These are phyloP conservation scores for Trimorus sp. DNA, from an alignment of 2,888 invertebrate genomes.

Conservation along the genomic window DNA sequence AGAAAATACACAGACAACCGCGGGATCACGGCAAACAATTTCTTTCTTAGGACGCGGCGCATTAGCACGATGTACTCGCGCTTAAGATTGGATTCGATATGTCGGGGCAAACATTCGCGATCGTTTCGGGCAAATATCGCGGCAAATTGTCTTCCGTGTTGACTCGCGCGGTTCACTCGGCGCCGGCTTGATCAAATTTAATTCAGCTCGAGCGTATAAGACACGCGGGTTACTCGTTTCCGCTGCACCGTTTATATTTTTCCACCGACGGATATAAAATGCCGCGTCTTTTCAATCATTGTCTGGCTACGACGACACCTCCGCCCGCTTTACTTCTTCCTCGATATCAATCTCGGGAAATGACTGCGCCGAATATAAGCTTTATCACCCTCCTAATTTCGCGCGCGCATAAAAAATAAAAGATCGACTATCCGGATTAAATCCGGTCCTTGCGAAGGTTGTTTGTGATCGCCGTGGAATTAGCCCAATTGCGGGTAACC, in stretches of 20 bases:
- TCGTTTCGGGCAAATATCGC: conserved; percentile 38
- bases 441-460: conserved; percentile 39
- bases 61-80: conserved; percentile 48
- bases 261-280: conserved; percentile 48
- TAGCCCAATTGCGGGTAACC: conserved; percentile 40
- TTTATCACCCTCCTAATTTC: conserved; percentile 63
- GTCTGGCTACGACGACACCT: conserved; percentile 53
- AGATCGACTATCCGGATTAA: conserved; percentile 53
- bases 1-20: conserved; percentile 56
- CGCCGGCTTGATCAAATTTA: conserved; percentile 11
- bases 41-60: conserved; percentile 31
- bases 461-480: conserved; percentile 37
- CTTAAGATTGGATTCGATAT: conserved; percentile 55
- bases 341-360: conserved; percentile 63
- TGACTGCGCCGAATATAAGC: conserved; percentile 61
- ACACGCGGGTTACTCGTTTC: not conserved
- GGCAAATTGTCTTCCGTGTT: conserved; percentile 49
- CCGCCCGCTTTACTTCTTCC: conserved; percentile 53
- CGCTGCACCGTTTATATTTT: conserved; percentile 37
- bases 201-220: conserved; percentile 2
- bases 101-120: conserved; percentile 45
- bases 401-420: conserved; percentile 63
- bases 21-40: conserved; percentile 56
- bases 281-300: conserved; percentile 57
- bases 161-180: conserved; percentile 34